Evolutionary conservation across 1,140 invertebrate genomes (phyloP), one percentile per base, ranked within the genome.

Genomic region (Brachionus koreanus): DNA sequence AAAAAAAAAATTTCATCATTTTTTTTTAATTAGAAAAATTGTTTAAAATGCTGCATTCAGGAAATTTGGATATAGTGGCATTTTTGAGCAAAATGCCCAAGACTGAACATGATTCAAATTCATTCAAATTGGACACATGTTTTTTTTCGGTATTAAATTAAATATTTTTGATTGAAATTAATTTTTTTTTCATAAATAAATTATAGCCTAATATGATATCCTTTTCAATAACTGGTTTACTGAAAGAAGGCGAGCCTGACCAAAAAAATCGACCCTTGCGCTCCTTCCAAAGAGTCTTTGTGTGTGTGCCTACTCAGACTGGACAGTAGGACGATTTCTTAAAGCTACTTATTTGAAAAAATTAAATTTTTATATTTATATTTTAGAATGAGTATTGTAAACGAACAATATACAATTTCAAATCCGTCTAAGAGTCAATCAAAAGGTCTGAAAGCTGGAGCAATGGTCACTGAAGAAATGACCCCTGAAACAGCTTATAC

Each of bases 361-460:
- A n/a, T n/a, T n/a, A 16, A 37, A 52, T 46, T 61, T 37, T n/a
- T n/a, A 33, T 13, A 49, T 5, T 77, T 52, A 23, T 39, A n/a
- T 25, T 52, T 76, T n/a, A 79, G 76, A 79, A 79, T 79, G 76
- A 42, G 25, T 49, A 79, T 79, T 35, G 49, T 79, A 13, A 79
- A 79, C 25, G 76, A 79, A 37, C 76, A 79, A 43, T 65, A 39
- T 52, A 79, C 49, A 5, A 57, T 79, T 37, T 57, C 76, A 6
- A 79, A 79, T 61, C 49, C 39, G 29, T 19, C 49, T 19, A 57
- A 42, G 35, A 61, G 9, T 10, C 46, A 79, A n/a, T 29, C 10
- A 12, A 79, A 37, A 29, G 61, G 49, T 29, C 29, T 29, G n/a
- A 42, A 65, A 79, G 10, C 25, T 12, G 49, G 35, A 61, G 25